phyloP scores from a whole-genome alignment of 1,140 invertebrate genomes.

The Papilio dardanus region DNA sequence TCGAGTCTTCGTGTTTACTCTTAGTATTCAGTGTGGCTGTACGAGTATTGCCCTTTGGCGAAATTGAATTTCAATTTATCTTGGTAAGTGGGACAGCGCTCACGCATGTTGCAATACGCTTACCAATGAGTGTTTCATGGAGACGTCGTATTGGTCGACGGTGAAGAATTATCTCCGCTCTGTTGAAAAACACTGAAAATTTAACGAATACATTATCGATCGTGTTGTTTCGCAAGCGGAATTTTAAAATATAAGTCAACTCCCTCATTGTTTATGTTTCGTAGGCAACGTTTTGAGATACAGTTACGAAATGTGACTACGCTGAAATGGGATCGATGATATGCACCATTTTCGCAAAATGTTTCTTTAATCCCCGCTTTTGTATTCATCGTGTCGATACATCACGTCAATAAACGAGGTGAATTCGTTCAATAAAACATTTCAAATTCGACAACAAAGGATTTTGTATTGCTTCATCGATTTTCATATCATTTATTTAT shows the following conservation, averaged over 20 bases:
- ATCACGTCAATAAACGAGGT: conserved; percentile 13
- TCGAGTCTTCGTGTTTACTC: conserved; percentile 36
- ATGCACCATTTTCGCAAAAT: conserved; percentile 32
- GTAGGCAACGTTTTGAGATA: conserved; percentile 20
- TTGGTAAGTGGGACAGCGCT: conserved; percentile 70
- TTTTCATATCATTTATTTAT: neutral
- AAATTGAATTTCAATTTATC: conserved; percentile 78
- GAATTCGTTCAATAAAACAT: neutral
- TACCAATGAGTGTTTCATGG: conserved; percentile 63
- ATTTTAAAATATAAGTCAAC: conserved; percentile 30
- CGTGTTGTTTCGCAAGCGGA: conserved; percentile 36
- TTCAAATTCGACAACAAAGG: neutral
- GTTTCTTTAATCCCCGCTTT: neutral
- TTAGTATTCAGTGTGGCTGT: conserved; percentile 58
- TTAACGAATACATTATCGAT: conserved; percentile 35
- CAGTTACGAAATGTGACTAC: conserved; percentile 15
- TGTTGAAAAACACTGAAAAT: conserved; percentile 37
- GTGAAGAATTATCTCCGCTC: conserved; percentile 43
- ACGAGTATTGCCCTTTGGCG: conserved; percentile 69
- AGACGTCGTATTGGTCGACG: conserved; percentile 49
- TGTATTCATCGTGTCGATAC: conserved; percentile 27
- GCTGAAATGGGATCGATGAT: neutral
- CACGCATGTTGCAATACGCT: conserved; percentile 64
- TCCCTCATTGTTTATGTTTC: conserved; percentile 22
- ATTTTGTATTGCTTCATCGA: conserved; percentile 10